These are phyloP conservation scores for Rambutsinella grinnellia DNA, from an alignment of 2,888 invertebrate species.

Conservation along the genomic window DNA sequence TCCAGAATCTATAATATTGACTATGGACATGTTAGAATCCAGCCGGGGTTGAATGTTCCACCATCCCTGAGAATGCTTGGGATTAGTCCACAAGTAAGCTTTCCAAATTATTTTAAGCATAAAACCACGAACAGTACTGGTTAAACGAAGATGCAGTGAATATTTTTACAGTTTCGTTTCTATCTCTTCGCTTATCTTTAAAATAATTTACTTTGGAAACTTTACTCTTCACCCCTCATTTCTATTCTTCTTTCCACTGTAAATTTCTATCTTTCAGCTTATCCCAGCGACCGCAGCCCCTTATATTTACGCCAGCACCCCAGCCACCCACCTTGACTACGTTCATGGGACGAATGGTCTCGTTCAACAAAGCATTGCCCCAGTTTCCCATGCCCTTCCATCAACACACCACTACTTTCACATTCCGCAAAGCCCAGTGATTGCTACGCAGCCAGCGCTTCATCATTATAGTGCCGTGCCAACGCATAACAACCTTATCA, in stretches of 20 bases:
- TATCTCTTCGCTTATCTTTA: not conserved
- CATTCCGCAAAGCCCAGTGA: not conserved
- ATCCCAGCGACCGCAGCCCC: slow-evolving; percentile 26
- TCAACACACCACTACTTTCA: slow-evolving; percentile 57
- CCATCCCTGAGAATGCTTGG: slow-evolving; percentile 94
- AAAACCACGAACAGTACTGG: too few relatives aligned
- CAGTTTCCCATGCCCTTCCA: slow-evolving; percentile 40
- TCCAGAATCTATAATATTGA: slow-evolving; percentile 94
- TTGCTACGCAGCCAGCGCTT: slow-evolving; percentile 10
- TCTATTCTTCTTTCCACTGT: slow-evolving; percentile 33
- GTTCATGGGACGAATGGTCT: slow-evolving; percentile 52
- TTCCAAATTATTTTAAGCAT: not conserved
- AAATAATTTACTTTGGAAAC: not conserved
- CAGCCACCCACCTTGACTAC: slow-evolving; percentile 17
- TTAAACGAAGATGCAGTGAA: too few relatives aligned
- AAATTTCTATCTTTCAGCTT: slow-evolving; percentile 29
- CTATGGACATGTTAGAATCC: slow-evolving; percentile 88
- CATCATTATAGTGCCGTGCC: slow-evolving; percentile 36
- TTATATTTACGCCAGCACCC: slow-evolving; percentile 21
- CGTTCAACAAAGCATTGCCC: slow-evolving; percentile 43
- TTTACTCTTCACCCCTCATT: slow-evolving; percentile 1
- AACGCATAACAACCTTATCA: slow-evolving; percentile 33
- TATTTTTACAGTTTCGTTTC: too few relatives aligned
- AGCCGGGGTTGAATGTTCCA: slow-evolving; percentile 83
- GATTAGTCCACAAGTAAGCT: slow-evolving; percentile 90